Conservation (phyloP, 2,113 vertebrate species). For the Tringa solitaria region DNA sequence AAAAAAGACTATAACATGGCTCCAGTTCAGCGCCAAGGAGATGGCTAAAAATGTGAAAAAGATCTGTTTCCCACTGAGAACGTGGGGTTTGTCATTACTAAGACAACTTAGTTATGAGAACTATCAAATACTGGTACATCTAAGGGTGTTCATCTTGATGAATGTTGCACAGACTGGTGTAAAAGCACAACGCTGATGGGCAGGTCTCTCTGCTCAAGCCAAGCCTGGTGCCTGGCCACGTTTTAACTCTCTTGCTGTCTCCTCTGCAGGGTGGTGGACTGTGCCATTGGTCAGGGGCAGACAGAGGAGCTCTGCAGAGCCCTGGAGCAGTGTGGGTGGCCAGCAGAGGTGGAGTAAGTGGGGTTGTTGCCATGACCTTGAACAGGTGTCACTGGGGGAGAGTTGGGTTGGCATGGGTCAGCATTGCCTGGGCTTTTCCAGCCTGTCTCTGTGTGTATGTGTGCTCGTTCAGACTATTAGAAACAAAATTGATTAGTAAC, state of each 20-base stretch:
- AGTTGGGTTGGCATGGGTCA: not conserved
- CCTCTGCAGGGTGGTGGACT: conserved; percentile 36
- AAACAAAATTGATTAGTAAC: not conserved
- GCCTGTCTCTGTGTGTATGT: accelerated
- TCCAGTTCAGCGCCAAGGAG: not conserved
- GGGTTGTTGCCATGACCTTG: not conserved
- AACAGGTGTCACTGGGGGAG: not conserved
- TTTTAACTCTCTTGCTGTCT: not conserved
- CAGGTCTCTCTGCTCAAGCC: not conserved
- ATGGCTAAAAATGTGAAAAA: not conserved
- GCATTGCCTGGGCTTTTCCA: not conserved
- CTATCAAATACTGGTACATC: not conserved
- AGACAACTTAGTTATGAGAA: not conserved
- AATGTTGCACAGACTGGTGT: not conserved
- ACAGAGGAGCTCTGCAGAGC: conserved; percentile 30
- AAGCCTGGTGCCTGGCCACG: accelerated
- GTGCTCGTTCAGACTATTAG: not conserved
- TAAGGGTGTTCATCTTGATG: not conserved
- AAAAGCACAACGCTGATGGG: not conserved
- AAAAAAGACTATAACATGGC: not conserved
- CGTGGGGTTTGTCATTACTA: not conserved
- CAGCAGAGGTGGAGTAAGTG: conserved; percentile 73
- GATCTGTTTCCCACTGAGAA: not conserved
- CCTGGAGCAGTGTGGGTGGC: conserved; percentile 30
- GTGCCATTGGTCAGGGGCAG: conserved; percentile 36